phyloP scores from a whole-genome alignment of 2,113 vertebrate genomes.

The Recurvirostra avosetta region DNA sequence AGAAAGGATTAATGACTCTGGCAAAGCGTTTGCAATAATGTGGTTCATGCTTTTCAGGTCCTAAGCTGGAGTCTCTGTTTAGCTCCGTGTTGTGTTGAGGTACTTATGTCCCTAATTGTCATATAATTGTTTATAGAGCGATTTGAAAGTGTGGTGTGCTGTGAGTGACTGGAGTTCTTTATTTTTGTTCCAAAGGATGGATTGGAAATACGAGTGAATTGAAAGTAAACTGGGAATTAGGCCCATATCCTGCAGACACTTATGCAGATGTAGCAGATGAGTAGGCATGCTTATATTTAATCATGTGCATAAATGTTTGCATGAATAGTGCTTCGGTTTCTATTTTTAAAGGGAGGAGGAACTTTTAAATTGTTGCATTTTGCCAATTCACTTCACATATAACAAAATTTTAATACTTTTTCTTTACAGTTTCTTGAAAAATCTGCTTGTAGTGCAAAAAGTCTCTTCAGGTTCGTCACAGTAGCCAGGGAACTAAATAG shows the following conservation, averaged over 20 bases:
- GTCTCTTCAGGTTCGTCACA: background rate
- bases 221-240: constrained; percentile 4
- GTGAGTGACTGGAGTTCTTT: background rate
- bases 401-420: background rate
- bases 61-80: background rate
- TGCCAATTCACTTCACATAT: background rate
- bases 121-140: background rate
- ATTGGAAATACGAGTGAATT: background rate
- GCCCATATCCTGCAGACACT: background rate
- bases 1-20: background rate
- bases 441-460: background rate
- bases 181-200: background rate
- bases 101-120: background rate
- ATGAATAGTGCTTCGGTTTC: background rate
- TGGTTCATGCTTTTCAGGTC: background rate
- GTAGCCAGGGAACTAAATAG: background rate
- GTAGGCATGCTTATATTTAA: background rate
- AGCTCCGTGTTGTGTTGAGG: background rate
- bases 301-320: background rate
- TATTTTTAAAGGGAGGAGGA: background rate
- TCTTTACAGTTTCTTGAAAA: background rate
- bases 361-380: background rate
- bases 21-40: background rate
- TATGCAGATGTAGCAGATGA: background rate
- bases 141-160: background rate